These are phyloP conservation scores for Heliconius melpomene DNA, from an alignment of 1,140 invertebrate species.

Conservation along the genomic window DNA sequence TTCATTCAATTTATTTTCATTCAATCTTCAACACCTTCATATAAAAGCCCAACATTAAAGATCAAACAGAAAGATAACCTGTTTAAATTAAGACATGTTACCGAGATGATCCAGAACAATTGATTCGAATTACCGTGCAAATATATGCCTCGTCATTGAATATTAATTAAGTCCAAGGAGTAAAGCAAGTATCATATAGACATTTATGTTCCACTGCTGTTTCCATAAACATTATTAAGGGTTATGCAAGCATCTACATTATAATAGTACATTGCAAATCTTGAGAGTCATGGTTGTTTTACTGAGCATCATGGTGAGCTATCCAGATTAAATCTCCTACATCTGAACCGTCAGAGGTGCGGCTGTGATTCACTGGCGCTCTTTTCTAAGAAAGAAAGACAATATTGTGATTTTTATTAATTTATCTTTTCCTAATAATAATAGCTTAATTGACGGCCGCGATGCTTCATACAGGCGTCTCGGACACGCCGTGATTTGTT, in stretches of 20 bases:
- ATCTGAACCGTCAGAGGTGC: conserved; percentile 64
- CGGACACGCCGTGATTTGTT: conserved; percentile 63
- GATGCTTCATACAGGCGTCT: conserved; percentile 63
- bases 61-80: neutral
- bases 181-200: conserved; percentile 29
- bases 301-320: conserved; percentile 59
- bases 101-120: conserved; percentile 20
- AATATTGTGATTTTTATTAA: conserved; percentile 68
- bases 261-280: conserved; percentile 48
- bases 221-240: conserved; percentile 63
- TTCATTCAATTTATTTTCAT: neutral
- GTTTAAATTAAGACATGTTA: conserved; percentile 11
- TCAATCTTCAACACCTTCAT: neutral
- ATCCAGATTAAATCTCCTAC: conserved; percentile 58
- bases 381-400: conserved; percentile 59
- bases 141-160: conserved; percentile 24
- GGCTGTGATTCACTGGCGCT: conserved; percentile 61
- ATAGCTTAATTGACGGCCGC: conserved; percentile 68
- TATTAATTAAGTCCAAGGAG: conserved; percentile 33
- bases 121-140: conserved; percentile 9
- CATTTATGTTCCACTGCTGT: conserved; percentile 39
- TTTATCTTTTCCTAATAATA: conserved; percentile 58
- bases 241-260: conserved; percentile 49
- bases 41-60: neutral
- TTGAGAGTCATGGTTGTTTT: conserved; percentile 62